A percentile compares a stretch with the other conserved stretches of the same genome.
phyloP scores from a whole-genome alignment of 1,140 invertebrate genomes.

The Eufriesea mexicana region DNA sequence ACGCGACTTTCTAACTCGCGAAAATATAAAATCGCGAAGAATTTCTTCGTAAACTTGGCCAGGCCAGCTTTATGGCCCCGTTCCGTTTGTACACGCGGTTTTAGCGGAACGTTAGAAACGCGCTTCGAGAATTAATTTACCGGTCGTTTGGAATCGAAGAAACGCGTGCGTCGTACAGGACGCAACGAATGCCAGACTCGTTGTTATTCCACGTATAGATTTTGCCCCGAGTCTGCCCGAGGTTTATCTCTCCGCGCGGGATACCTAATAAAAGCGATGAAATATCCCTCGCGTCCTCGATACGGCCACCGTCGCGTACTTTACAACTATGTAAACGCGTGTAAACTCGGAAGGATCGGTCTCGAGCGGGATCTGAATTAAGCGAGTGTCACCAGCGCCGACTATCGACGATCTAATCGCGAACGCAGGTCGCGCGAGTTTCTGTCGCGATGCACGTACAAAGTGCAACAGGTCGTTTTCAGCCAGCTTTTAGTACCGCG shows the following conservation, averaged over 20 bases:
- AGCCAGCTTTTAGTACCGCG: constrained; percentile 35
- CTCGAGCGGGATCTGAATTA: not conserved
- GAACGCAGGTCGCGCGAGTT: constrained; percentile 33
- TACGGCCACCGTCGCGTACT: not conserved
- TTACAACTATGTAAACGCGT: not conserved
- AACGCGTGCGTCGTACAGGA: not conserved
- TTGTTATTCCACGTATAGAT: not conserved
- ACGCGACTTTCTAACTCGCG: no score
- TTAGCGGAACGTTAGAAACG: not conserved
- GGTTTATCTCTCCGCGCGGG: not conserved
- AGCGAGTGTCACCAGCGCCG: constrained; percentile 15
- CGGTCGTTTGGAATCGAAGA: not conserved
- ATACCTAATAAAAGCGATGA: not conserved
- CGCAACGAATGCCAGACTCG: not conserved
- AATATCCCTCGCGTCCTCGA: not conserved
- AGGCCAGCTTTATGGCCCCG: not conserved
- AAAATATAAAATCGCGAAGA: not conserved
- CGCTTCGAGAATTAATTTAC: not conserved
- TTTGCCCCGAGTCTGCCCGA: not conserved
- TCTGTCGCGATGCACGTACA: constrained; percentile 16
- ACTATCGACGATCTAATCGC: constrained; percentile 58
- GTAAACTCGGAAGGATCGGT: not conserved
- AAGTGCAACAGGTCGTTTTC: constrained; percentile 63
- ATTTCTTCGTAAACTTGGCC: not conserved
- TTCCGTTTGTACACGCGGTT: not conserved